Conservation (phyloP, 2,797 vertebrate species). For the Steatocranus sp. region DNA sequence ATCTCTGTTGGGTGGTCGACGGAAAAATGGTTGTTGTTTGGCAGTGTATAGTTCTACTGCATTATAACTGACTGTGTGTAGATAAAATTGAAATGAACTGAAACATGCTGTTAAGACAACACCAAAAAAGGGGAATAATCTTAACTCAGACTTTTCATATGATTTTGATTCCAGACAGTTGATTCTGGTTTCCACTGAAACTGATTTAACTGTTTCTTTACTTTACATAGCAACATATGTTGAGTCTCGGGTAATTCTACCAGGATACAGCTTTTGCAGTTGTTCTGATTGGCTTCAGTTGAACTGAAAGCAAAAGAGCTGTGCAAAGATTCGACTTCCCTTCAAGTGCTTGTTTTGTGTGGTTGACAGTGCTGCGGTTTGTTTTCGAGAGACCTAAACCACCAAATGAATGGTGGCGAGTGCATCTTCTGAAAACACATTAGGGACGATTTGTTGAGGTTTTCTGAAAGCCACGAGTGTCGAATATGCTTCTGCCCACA, state of each 20-base stretch:
- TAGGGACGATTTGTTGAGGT: neutral
- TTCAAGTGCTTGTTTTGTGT: neutral
- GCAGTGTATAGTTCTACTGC: neutral
- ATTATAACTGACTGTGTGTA: neutral
- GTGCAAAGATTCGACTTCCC: neutral
- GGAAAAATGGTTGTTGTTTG: neutral
- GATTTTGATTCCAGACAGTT: neutral
- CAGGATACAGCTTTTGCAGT: neutral
- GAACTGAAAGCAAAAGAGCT: neutral
- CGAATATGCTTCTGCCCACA: neutral
- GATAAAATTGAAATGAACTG: neutral
- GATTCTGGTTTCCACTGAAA: neutral
- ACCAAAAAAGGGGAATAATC: neutral
- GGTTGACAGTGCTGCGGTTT: neutral
- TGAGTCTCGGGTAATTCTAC: neutral
- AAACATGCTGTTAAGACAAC: neutral
- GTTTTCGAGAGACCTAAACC: neutral
- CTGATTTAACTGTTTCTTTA: neutral
- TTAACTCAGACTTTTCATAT: neutral
- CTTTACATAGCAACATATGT: neutral
- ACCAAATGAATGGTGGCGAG: neutral
- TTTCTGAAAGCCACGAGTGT: neutral
- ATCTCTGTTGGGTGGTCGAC: neutral
- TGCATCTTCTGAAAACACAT: neutral
- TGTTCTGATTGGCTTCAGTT: neutral